These are phyloP conservation scores for Sebastes diaconus DNA, from an alignment of 2,797 vertebrate genomes.

Conservation along the genomic window DNA sequence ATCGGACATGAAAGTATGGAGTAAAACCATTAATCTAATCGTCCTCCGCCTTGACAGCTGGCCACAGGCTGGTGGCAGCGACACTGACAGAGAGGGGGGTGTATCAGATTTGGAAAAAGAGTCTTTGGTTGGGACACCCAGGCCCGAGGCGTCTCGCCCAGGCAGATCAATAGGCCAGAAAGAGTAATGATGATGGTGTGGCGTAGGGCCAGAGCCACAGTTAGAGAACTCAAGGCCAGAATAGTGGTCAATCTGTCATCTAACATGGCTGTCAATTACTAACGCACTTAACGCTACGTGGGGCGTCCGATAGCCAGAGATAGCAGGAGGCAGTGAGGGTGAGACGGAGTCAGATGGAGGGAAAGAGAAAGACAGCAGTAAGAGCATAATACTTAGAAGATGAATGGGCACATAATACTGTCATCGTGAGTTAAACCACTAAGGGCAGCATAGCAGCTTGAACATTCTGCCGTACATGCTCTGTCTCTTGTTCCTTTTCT, in stretches of 20 bases:
- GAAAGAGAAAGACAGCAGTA: conserved; percentile 47
- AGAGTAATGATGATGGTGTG: conserved; percentile 74
- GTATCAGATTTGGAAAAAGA: conserved; percentile 71
- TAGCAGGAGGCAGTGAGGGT: conserved; percentile 45
- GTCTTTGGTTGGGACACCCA: conserved; percentile 67
- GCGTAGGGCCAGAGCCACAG: conserved; percentile 62
- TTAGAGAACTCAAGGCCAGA: conserved; percentile 63
- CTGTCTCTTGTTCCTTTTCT: conserved; percentile 24
- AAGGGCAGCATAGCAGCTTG: conserved; percentile 59
- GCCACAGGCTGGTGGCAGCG: conserved; percentile 70
- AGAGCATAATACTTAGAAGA: conserved; percentile 74
- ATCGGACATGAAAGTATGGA: conserved; percentile 66
- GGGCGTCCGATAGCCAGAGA: conserved; percentile 58
- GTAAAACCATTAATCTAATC: conserved; percentile 76
- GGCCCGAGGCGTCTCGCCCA: conserved; percentile 63
- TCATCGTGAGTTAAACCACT: conserved; percentile 76
- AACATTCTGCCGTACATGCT: conserved; percentile 59
- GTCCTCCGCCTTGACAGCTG: conserved; percentile 79
- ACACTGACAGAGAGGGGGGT: conserved; percentile 61
- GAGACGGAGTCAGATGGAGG: conserved; percentile 37
- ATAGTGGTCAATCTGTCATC: conserved; percentile 79
- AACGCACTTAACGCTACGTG: conserved; percentile 69
- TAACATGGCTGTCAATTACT: conserved; percentile 74
- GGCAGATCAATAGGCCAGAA: conserved; percentile 79
- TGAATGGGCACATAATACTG: conserved; percentile 77